Evolutionary conservation across 2,888 invertebrate genomes (phyloP).

Genomic region (Nephrotoma guestfalica): DNA sequence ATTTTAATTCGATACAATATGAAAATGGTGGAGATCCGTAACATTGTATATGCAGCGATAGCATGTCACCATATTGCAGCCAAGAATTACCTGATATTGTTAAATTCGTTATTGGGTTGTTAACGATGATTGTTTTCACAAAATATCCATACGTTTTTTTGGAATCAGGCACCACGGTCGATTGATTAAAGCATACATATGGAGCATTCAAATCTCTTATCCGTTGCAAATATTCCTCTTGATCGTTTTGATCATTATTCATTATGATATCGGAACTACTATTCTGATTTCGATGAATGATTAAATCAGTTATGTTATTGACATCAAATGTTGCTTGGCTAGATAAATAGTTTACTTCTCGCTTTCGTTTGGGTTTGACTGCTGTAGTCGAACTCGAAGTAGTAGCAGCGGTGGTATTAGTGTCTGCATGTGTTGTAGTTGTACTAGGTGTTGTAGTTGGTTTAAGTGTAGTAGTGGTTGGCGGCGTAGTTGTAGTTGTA

Average conservation of each 20-base stretch:
- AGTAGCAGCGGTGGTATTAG: slow-evolving; percentile 15
- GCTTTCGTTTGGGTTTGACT: slow-evolving; percentile 14
- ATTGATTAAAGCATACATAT: slow-evolving; percentile 41
- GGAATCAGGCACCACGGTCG: slow-evolving; percentile 45
- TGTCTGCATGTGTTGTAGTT: slow-evolving; percentile 23
- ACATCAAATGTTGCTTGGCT: neutral
- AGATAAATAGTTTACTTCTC: neutral
- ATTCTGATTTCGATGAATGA: neutral
- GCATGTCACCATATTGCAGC: slow-evolving; percentile 66
- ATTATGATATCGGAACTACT: neutral
- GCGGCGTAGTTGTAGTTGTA: slow-evolving; percentile 33
- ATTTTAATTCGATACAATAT: slow-evolving; percentile 50
- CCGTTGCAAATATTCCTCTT: neutral
- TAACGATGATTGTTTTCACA: slow-evolving; percentile 43
- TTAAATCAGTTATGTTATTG: neutral
- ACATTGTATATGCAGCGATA: slow-evolving; percentile 55
- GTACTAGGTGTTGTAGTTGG: slow-evolving; percentile 24
- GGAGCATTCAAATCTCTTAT: slow-evolving; percentile 23
- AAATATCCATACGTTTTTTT: slow-evolving; percentile 63
- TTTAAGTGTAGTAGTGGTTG: slow-evolving; percentile 28
- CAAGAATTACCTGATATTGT: slow-evolving; percentile 63
- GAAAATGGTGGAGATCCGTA: slow-evolving; percentile 58
- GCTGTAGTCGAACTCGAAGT: slow-evolving; percentile 21
- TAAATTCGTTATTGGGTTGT: slow-evolving; percentile 55
- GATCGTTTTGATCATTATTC: neutral